These are phyloP conservation scores for Corbicula japonica DNA, from an alignment of 2,888 invertebrate species.

Conservation along the genomic window DNA sequence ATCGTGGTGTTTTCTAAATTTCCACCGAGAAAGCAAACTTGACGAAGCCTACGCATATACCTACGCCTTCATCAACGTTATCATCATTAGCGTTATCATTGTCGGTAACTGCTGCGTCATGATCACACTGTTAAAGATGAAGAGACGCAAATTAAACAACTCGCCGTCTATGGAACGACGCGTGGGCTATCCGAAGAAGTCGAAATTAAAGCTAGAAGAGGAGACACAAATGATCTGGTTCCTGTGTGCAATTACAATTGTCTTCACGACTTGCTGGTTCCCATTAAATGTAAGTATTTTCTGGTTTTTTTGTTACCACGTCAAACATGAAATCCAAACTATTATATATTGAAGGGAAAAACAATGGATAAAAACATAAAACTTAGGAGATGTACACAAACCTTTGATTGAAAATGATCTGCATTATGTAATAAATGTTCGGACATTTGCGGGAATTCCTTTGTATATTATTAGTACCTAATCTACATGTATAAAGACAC, in stretches of 20 bases:
- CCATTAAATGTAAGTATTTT: constrained; percentile 83
- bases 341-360: too few species aligned
- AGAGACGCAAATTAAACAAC: constrained; percentile 67
- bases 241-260: constrained; percentile 83
- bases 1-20: constrained; percentile 86
- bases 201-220: constrained; percentile 76
- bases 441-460: too few species aligned
- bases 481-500: too few species aligned
- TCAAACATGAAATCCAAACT: too few species aligned
- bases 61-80: constrained; percentile 81
- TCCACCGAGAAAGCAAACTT: constrained; percentile 76
- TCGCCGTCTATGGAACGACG: constrained; percentile 72
- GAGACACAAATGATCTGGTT: constrained; percentile 86
- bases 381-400: too few species aligned
- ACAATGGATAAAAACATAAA: too few species aligned
- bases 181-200: constrained; percentile 41
- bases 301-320: too few species aligned
- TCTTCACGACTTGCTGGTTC: constrained; percentile 84
- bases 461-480: too few species aligned
- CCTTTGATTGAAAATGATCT: too few species aligned
- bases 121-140: constrained; percentile 79
- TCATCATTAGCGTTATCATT: constrained; percentile 75
- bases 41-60: constrained; percentile 80
- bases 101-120: constrained; percentile 76
- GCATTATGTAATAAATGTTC: too few species aligned